Evolutionary conservation across 2,888 invertebrate genomes (phyloP), one percentile per base, ranked within the genome.

Genomic region (Eupsilia transversa): DNA sequence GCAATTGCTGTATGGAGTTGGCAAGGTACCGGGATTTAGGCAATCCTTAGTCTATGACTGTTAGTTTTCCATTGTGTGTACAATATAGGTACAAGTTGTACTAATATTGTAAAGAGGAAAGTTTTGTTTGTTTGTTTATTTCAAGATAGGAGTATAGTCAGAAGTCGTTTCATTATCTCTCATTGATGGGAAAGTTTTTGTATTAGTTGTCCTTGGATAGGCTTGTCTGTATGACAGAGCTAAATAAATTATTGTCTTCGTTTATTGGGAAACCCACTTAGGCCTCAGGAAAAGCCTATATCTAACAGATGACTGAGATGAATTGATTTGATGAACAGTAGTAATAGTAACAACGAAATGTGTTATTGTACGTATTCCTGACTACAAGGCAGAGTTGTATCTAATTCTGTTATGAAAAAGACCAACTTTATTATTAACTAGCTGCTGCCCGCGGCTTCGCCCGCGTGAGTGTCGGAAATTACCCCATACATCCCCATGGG

Each of bases 1-100:
- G 67, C 75, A 79, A 86, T 80, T 77, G 83, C 77, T 84, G 70
- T 75, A 77, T 77, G 68, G 68, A 88, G 70, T 85, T 83, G 57
- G 67, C 54, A 67, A 77, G 57, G 54, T 73, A 75, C n/a, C 35
- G 33, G 59, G 46, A 70, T 77, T 73, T 61, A 67, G 56, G 60
- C 52, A 68, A 66, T 77, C 38, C 35, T 17, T 63, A 69, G 43
- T 69, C 59, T 68, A 35, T 70, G 68, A 52, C 67, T 71, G 75
- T 76, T 70, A 65, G 46, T 60, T 54, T 64, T 54, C n/a, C 46
- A 77, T 52, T 68, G 68, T 64, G 35, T 52, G 30, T 71, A n/a
- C n/a, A n/a, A n/a, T n/a, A n/a, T n/a, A 52, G 27, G 33, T 49
- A 65, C n/a, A 46, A 49, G 35, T 49, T 54, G 27, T 82, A 30